Evolutionary conservation across 2,113 vertebrate species (phyloP).

Genomic region (Dinomys branickii): DNA sequence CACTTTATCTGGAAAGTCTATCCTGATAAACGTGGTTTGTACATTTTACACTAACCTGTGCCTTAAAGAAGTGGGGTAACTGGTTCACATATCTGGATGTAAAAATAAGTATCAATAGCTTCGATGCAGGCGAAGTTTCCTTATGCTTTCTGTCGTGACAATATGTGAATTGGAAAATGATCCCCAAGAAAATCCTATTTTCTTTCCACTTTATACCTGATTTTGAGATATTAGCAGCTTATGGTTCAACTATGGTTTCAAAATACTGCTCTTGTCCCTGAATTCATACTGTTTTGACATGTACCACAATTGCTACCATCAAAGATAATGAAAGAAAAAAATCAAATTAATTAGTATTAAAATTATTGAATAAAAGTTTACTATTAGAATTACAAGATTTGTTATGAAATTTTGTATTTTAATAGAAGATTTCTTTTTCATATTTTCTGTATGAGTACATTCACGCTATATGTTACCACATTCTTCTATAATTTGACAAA

Average conservation of each 20-base stretch:
- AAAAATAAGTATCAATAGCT: background rate
- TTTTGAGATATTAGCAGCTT: background rate
- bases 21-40: background rate
- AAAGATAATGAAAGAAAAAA: background rate
- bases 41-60: background rate
- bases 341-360: conserved; percentile 7
- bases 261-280: background rate
- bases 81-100: background rate
- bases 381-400: background rate
- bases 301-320: background rate
- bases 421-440: background rate
- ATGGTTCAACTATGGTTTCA: background rate
- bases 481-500: background rate
- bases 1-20: background rate
- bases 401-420: background rate
- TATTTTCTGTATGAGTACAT: background rate
- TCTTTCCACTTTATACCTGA: background rate
- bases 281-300: background rate
- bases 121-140: background rate
- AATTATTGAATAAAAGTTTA: background rate
- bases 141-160: background rate
- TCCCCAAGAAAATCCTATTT: background rate
- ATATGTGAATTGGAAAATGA: background rate
- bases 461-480: background rate
- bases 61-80: background rate